Evolutionary conservation across 2,113 vertebrate species (phyloP), one percentile per base, ranked within the genome.

Genomic region (Macaca fascicularis): DNA sequence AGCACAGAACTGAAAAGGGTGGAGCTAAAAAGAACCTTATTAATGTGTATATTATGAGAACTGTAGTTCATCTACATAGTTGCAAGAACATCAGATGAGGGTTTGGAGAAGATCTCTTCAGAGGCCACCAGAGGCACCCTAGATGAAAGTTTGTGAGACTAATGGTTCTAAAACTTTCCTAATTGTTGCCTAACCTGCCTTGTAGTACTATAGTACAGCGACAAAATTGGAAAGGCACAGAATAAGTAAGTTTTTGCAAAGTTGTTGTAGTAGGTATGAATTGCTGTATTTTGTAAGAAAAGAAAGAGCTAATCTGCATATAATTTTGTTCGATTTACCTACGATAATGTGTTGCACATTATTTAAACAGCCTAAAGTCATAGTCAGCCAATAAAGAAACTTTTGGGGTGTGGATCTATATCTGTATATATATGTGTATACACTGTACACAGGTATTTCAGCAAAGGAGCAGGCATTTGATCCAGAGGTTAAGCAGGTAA

Each of bases 211-310:
- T 11, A 38, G 8, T 84, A 91, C 45, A 69, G 70, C 72, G 32
- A 48, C 74, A 80, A 30, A 92, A 81, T 25, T 79, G 59, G 50
- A 81, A 32, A 92, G 61, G 52, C 90, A 87, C n/a, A 43, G 96
- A 92, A 59, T 84, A 91, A 90, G 14, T 72, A 78, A 74, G 52
- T 89, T 93, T 82, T 61, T 89, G 74, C 48, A 64, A 94, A 93
- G 9, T 32, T 67, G n/a, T 35, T 25, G 13, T 81, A 86, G 43
- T 32, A 67, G 82, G 48, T 69, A 17, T 78, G 74, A 48, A 70
- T 82, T 92, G 48, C 69, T 96, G 22, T 80, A 89, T 94, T 94
- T 82, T 92, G 27, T 86, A 92, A 86, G 94, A 89, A 72, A 90
- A 64, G 43, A 57, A 85, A 85, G 35, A 69, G 13, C 72, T 91